phyloP scores from a whole-genome alignment of 2,888 invertebrate genomes.

The Carterocephalus palaemon region DNA sequence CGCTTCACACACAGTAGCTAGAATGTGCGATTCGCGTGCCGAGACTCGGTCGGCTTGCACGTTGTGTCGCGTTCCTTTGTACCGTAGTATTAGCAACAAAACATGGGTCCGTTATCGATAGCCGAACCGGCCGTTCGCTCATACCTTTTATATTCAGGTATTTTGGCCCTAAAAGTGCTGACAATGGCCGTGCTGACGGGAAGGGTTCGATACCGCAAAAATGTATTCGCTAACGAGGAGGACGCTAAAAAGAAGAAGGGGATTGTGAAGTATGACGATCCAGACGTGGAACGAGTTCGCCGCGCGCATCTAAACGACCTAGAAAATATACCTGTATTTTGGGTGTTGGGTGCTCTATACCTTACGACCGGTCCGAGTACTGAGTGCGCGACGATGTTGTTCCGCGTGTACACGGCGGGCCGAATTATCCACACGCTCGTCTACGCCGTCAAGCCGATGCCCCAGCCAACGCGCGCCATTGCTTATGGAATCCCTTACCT shows the following conservation, averaged over 20 bases:
- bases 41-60: not conserved
- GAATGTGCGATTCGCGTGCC: no score
- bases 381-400: constrained; percentile 34
- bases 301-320: constrained; percentile 84
- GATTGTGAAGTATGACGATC: constrained; percentile 53
- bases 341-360: constrained; percentile 73
- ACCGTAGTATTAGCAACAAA: constrained; percentile 18
- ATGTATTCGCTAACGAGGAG: constrained; percentile 57
- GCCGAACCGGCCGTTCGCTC: constrained; percentile 47
- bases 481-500: constrained; percentile 48
- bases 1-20: no score
- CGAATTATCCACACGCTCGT: constrained; percentile 80
- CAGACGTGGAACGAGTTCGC: constrained; percentile 59
- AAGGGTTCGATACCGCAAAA: constrained; percentile 42
- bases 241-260: constrained; percentile 44
- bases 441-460: constrained; percentile 80
- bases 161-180: constrained; percentile 50
- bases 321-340: constrained; percentile 83
- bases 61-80: not conserved
- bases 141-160: constrained; percentile 45
- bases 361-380: constrained; percentile 68
- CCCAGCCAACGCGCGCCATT: constrained; percentile 72
- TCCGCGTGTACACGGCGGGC: constrained; percentile 65
- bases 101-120: constrained; percentile 40
- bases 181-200: constrained; percentile 44